Conservation (phyloP, 2,888 invertebrate species). For the Byasa hedistus region DNA sequence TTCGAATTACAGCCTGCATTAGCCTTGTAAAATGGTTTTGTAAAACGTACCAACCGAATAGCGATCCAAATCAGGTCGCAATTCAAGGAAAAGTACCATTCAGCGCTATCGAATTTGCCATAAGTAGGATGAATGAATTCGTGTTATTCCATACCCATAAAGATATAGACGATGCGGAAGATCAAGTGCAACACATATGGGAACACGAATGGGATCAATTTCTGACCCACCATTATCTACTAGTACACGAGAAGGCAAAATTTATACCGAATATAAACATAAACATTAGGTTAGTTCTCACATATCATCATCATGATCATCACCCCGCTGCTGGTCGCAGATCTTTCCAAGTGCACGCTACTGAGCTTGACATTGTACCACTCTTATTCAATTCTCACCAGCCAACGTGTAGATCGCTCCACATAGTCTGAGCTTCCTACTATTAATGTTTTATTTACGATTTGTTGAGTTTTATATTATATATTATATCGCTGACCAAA, state of each 20-base stretch:
- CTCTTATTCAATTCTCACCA: no score
- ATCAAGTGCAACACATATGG: slow-evolving; percentile 82
- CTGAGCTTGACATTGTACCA: no score
- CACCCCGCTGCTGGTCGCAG: background rate
- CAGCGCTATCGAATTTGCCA: slow-evolving; percentile 89
- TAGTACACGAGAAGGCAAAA: slow-evolving; percentile 83
- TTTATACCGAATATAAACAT: slow-evolving; percentile 67
- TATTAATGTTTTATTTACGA: no score
- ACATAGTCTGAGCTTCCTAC: no score
- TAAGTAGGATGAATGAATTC: slow-evolving; percentile 87
- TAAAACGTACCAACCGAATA: slow-evolving; percentile 75
- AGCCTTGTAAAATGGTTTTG: slow-evolving; percentile 89
- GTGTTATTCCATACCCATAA: slow-evolving; percentile 86
- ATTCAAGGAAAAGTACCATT: slow-evolving; percentile 85
- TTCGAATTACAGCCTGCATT: slow-evolving; percentile 92
- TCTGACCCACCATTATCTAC: slow-evolving; percentile 82
- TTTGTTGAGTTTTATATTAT: no score
- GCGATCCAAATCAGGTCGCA: slow-evolving; percentile 78
- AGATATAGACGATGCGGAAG: slow-evolving; percentile 88
- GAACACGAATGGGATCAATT: slow-evolving; percentile 95
- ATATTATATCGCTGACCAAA: no score
- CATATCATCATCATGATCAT: no score
- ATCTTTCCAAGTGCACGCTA: background rate
- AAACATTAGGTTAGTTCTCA: slow-evolving; percentile 54
- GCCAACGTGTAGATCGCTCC: no score